Conservation (phyloP, 2,797 vertebrate genomes). For the Glossophaga mutica region DNA sequence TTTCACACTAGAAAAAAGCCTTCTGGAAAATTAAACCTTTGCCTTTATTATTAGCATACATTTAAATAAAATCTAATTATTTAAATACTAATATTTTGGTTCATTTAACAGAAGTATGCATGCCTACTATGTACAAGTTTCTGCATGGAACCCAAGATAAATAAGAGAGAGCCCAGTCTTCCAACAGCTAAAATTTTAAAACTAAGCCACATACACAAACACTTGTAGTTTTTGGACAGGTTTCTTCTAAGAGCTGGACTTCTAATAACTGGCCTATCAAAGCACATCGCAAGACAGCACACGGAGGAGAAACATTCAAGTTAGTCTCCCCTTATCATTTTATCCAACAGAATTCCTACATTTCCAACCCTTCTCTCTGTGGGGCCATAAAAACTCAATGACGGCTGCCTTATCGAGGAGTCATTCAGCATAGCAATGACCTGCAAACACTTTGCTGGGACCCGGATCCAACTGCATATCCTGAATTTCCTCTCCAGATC, state of each 20-base stretch:
- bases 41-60: background rate
- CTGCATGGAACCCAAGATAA: background rate
- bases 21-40: conserved; percentile 22
- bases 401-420: background rate
- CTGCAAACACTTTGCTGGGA: background rate
- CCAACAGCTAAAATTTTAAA: background rate
- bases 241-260: background rate
- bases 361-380: background rate
- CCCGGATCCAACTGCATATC: background rate
- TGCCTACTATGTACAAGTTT: background rate
- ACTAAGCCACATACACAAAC: background rate
- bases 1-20: background rate
- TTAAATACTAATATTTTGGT: conserved; percentile 16
- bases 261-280: background rate
- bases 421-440: background rate
- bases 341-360: background rate
- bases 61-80: conserved; percentile 3
- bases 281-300: background rate
- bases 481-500: background rate
- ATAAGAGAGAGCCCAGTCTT: background rate
- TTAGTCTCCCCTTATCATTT: background rate
- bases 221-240: background rate
- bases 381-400: background rate
- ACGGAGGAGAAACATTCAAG: background rate
- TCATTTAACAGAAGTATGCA: background rate